These are phyloP conservation scores for Ictidomys tridecemlineatus DNA, from an alignment of 2,113 vertebrate genomes.

Conservation along the genomic window DNA sequence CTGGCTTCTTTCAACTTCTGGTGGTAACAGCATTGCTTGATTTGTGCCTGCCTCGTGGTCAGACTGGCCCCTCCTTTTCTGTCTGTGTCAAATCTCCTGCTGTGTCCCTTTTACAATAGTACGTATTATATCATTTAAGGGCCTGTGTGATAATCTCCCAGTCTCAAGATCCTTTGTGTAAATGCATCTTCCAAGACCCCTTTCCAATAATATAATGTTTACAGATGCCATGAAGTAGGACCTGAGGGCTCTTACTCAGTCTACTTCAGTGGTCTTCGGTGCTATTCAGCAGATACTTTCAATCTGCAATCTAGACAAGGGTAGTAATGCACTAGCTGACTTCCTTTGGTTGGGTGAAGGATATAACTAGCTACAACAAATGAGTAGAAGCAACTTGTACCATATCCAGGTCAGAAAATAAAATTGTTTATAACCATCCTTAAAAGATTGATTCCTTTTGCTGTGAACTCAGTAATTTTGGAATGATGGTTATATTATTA, in stretches of 20 bases:
- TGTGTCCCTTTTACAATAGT: neutral
- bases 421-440: too few relatives aligned
- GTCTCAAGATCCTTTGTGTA: neutral
- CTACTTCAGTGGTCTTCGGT: neutral
- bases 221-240: neutral
- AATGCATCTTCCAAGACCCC: neutral
- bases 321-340: neutral
- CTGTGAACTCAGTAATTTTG: neutral
- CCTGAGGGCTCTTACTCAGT: neutral
- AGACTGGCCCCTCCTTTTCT: neutral
- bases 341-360: neutral
- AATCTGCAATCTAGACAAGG: neutral
- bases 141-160: neutral
- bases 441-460: neutral
- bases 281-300: neutral
- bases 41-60: neutral
- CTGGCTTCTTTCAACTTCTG: neutral
- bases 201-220: neutral
- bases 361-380: neutral
- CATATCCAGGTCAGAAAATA: neutral
- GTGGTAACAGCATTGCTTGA: neutral
- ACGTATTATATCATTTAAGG: neutral
- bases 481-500: neutral
- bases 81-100: neutral
- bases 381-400: neutral